Percentiles rank a stretch among this genome's conserved stretches.
phyloP scores from a whole-genome alignment of 2,797 vertebrate genomes.

The Sebastes baramenuke region DNA sequence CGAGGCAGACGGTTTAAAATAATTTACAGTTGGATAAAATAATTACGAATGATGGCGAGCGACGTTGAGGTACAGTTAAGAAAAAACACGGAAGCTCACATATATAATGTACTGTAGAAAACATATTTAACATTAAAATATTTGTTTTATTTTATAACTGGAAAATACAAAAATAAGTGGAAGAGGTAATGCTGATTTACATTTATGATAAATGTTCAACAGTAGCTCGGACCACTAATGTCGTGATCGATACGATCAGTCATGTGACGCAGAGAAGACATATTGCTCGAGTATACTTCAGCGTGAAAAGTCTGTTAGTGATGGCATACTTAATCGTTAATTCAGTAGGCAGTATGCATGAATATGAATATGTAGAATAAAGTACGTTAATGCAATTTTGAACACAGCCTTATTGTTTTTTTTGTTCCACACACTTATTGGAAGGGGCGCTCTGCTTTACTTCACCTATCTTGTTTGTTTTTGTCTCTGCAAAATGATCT shows the following conservation, averaged over 20 bases:
- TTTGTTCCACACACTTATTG: background rate
- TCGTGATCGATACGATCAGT: background rate
- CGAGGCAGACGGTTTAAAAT: background rate
- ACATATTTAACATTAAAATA: background rate
- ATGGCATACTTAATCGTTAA: background rate
- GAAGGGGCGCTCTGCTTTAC: conserved; percentile 3
- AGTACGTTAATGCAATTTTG: background rate
- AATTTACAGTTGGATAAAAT: background rate
- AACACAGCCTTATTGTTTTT: background rate
- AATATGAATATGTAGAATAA: background rate
- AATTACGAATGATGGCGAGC: background rate
- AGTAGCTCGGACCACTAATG: background rate
- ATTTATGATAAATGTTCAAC: background rate
- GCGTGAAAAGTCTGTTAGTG: background rate
- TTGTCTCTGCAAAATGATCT: conserved; percentile 6
- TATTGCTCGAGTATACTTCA: background rate
- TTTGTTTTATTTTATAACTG: background rate
- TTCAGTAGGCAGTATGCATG: background rate
- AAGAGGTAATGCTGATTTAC: background rate
- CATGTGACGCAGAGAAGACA: background rate
- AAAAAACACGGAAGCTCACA: background rate
- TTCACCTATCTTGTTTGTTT: background rate
- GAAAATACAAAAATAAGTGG: background rate
- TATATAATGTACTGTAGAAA: background rate
- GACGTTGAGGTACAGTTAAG: background rate